These are phyloP conservation scores for Staurois parvus DNA, from an alignment of 2,797 vertebrate genomes.

Conservation along the genomic window DNA sequence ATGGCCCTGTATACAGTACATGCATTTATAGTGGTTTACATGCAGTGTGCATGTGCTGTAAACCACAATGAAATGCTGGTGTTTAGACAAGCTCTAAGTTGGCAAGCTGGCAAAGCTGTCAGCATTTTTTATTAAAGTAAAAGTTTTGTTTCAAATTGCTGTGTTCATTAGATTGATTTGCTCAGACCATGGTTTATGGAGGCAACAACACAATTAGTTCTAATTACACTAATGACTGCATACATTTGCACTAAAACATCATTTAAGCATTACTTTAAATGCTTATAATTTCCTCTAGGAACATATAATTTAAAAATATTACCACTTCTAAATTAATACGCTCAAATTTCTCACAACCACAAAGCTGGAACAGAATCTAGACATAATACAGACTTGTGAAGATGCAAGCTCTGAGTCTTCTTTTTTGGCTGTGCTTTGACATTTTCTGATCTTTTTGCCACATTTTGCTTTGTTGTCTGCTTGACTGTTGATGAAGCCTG, in stretches of 20 bases:
- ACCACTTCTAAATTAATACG: constrained; percentile 3
- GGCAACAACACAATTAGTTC: constrained; percentile 52
- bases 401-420: constrained; percentile 13
- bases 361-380: not conserved
- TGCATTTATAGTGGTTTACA: too few relatives aligned
- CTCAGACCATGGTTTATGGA: constrained; percentile 20
- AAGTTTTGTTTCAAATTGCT: constrained; percentile 47
- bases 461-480: constrained; percentile 54
- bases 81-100: not conserved
- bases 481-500: constrained; percentile 3
- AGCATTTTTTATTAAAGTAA: constrained; percentile 6
- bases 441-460: constrained; percentile 4
- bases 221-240: constrained; percentile 50
- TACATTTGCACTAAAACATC: constrained; percentile 32
- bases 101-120: not conserved
- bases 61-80: too few relatives aligned
- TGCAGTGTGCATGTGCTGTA: too few relatives aligned
- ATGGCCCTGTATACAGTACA: too few relatives aligned
- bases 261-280: constrained; percentile 48
- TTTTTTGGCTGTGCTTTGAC: constrained; percentile 19
- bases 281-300: constrained; percentile 43
- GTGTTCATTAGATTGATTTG: constrained; percentile 49
- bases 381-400: constrained; percentile 40
- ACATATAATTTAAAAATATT: constrained; percentile 35
- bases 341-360: not conserved